These are phyloP conservation scores for Spicauda simplicius DNA, from an alignment of 2,888 invertebrate genomes.

Conservation along the genomic window DNA sequence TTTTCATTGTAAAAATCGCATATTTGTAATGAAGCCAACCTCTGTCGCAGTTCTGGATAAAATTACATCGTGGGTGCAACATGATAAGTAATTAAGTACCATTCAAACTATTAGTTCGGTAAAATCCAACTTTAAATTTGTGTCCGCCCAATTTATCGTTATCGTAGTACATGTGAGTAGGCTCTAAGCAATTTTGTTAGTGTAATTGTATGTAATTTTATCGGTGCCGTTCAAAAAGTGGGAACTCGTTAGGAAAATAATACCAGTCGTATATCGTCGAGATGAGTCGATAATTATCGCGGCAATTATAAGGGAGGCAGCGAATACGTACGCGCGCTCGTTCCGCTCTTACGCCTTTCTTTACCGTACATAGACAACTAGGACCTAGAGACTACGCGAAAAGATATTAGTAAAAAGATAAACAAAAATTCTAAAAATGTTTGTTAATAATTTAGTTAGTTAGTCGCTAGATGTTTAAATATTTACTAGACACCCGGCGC, in stretches of 20 bases:
- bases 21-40: too few relatives aligned
- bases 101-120: too few relatives aligned
- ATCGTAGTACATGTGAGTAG: neutral
- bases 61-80: too few relatives aligned
- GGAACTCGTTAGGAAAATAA: conserved; percentile 44
- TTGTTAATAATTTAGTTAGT: too few relatives aligned
- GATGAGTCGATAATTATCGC: conserved; percentile 51
- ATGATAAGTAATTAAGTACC: too few relatives aligned
- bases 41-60: too few relatives aligned
- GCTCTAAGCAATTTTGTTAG: neutral
- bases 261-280: conserved; percentile 48
- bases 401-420: neutral
- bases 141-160: too few relatives aligned
- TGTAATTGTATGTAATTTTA: conserved; percentile 23
- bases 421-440: too few relatives aligned
- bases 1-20: too few relatives aligned
- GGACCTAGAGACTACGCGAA: neutral
- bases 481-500: too few relatives aligned
- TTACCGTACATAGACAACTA: conserved; percentile 1
- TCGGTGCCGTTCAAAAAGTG: conserved; percentile 25
- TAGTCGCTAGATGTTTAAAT: too few relatives aligned
- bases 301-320: conserved; percentile 55
- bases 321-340: conserved; percentile 45
- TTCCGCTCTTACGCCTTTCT: conserved; percentile 11
- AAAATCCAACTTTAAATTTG: too few relatives aligned